Conservation (phyloP, 2,888 invertebrate species). For the Subacronicta megacephala region DNA sequence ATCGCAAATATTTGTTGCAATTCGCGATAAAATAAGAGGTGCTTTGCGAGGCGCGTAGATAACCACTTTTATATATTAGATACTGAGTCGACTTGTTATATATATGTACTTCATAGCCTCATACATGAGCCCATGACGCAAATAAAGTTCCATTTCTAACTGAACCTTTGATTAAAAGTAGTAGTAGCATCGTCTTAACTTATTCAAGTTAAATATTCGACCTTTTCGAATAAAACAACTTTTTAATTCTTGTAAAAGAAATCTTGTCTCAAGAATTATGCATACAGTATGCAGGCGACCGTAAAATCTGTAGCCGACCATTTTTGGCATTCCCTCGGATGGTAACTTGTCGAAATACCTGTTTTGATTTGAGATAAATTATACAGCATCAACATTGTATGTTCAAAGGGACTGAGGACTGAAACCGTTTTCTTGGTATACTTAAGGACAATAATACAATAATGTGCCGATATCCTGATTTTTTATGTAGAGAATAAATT, state of each 20-base stretch:
- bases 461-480: constrained; percentile 33
- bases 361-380: constrained; percentile 47
- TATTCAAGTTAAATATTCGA: constrained; percentile 13
- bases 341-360: constrained; percentile 40
- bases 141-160: constrained; percentile 14
- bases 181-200: constrained; percentile 8
- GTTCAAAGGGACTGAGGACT: constrained; percentile 7
- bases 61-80: constrained; percentile 65
- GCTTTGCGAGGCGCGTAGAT: constrained; percentile 71
- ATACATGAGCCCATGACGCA: too few species aligned
- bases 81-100: constrained; percentile 57
- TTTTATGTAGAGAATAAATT: constrained; percentile 34
- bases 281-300: constrained; percentile 49
- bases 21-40: constrained; percentile 79
- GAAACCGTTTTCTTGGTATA: constrained; percentile 29
- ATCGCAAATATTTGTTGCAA: constrained; percentile 79
- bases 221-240: constrained; percentile 22
- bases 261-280: constrained; percentile 40
- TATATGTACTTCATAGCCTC: constrained; percentile 16
- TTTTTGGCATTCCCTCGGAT: constrained; percentile 44
- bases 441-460: constrained; percentile 30
- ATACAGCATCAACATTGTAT: constrained; percentile 21
- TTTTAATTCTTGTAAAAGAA: constrained; percentile 39
- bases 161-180: constrained; percentile 15
- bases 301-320: constrained; percentile 47